Evolutionary conservation across 23 tunicate genomes (phyloP).

Genomic region (Trididemnum clinides): DNA sequence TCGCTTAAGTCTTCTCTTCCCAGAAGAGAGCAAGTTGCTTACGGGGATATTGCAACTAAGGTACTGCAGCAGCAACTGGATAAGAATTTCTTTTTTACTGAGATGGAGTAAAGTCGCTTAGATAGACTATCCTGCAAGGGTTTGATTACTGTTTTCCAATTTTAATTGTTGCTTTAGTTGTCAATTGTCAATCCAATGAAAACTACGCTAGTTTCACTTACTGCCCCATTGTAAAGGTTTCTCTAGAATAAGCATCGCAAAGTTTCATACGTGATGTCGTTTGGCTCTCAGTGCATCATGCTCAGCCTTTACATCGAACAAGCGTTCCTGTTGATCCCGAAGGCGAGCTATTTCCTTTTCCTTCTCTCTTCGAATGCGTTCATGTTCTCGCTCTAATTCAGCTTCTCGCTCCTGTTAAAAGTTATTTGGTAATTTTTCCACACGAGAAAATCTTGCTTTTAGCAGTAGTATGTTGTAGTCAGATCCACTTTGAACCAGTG

Average conservation of each 20-base stretch:
- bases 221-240: neutral
- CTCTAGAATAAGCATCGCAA: neutral
- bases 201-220: too few species aligned
- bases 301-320: slow-evolving; percentile 85
- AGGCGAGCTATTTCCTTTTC: slow-evolving; percentile 85
- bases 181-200: too few species aligned
- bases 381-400: slow-evolving; percentile 80
- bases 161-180: too few species aligned
- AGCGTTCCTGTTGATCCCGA: slow-evolving; percentile 81
- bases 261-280: slow-evolving; percentile 63
- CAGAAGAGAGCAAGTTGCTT: too few species aligned
- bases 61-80: too few species aligned
- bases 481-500: too few species aligned
- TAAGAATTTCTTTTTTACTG: too few species aligned
- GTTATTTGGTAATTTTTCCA: neutral
- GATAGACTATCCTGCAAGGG: too few species aligned
- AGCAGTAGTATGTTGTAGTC: neutral
- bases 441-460: neutral
- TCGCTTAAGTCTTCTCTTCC: too few species aligned
- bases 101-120: too few species aligned
- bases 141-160: too few species aligned
- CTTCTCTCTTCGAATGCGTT: slow-evolving; percentile 56
- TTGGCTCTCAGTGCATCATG: slow-evolving; percentile 95
- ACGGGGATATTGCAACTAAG: too few species aligned
- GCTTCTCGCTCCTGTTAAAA: slow-evolving; percentile 82